These are phyloP conservation scores for Aphelenchoides besseyi DNA, from an alignment of 1,140 invertebrate genomes.

Conservation along the genomic window DNA sequence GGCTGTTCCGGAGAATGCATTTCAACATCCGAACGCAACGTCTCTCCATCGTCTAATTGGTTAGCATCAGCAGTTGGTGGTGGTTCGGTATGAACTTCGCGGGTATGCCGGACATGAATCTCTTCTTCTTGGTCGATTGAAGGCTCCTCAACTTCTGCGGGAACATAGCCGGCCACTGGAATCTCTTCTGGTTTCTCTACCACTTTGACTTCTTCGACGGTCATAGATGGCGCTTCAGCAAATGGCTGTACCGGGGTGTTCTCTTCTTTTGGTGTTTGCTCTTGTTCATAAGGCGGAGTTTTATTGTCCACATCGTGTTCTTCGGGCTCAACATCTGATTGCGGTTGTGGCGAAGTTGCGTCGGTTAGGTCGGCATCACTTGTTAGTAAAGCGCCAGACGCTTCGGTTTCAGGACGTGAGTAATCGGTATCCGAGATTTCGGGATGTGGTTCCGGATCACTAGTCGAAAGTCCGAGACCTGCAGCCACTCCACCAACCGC, in stretches of 20 bases:
- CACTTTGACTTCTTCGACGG: not conserved
- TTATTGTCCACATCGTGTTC: not conserved
- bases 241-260: not conserved
- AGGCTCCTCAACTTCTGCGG: constrained; percentile 1
- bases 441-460: constrained; percentile 13
- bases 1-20: not conserved
- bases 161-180: not conserved
- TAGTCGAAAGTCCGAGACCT: constrained; percentile 11
- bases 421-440: constrained; percentile 7
- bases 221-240: not conserved
- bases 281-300: constrained; percentile 11
- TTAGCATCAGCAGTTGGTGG: not conserved
- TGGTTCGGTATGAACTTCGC: not conserved
- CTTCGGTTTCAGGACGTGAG: constrained; percentile 13
- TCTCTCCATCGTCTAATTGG: not conserved
- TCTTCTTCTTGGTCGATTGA: not conserved
- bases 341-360: constrained; percentile 17
- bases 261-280: constrained; percentile 1
- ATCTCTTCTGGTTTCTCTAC: constrained; percentile 6
- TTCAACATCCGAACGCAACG: constrained; percentile 10
- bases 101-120: constrained; percentile 14
- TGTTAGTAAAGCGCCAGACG: not conserved
- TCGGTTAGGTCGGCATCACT: not conserved
- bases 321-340: constrained; percentile 20
- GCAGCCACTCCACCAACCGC: constrained; percentile 14